Evolutionary conservation across 2,888 invertebrate species (phyloP).

Genomic region (Litoditis marina): DNA sequence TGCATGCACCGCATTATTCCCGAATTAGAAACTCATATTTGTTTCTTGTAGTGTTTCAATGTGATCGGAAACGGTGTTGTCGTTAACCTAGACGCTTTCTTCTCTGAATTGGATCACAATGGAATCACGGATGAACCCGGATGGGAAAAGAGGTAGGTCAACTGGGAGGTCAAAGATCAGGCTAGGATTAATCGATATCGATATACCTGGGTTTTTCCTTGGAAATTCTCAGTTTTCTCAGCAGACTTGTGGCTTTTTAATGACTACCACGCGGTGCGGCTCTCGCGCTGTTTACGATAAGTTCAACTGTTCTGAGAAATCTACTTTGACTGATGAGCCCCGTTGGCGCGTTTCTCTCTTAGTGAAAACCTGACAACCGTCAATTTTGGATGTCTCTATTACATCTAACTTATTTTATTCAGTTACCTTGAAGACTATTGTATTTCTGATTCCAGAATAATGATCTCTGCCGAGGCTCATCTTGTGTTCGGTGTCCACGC

Average conservation of each 20-base stretch:
- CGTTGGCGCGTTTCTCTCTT: no score
- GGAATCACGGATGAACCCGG: slow-evolving; percentile 65
- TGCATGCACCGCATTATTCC: no score
- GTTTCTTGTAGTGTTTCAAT: slow-evolving; percentile 37
- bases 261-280: no score
- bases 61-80: slow-evolving; percentile 76
- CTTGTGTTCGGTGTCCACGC: slow-evolving; percentile 62
- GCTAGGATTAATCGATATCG: no score
- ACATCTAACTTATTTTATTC: no score
- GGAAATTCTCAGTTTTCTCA: background rate
- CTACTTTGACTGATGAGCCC: no score
- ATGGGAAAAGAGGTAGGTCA: slow-evolving; percentile 55
- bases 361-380: background rate
- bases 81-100: slow-evolving; percentile 88
- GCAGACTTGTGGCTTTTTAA: background rate
- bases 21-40: background rate
- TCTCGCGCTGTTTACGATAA: no score
- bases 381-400: background rate
- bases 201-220: background rate
- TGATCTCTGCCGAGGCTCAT: slow-evolving; percentile 93
- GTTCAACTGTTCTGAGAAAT: no score
- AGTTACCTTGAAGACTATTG: background rate
- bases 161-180: background rate
- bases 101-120: slow-evolving; percentile 88
- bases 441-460: slow-evolving; percentile 66